These are phyloP conservation scores for Drosophila incognita DNA, from an alignment of 2,888 invertebrate genomes.

Conservation along the genomic window DNA sequence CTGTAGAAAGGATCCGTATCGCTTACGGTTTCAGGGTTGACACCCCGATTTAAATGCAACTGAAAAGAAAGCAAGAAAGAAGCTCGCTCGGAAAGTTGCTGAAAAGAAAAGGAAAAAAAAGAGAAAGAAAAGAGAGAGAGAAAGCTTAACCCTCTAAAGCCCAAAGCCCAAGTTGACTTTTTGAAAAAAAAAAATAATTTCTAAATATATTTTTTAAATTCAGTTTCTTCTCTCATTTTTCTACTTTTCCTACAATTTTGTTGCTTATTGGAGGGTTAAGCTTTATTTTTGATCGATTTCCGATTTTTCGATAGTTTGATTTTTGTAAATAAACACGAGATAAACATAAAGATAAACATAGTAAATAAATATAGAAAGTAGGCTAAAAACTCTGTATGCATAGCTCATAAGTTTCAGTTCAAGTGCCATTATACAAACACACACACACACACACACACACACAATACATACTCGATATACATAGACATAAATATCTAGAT, in stretches of 20 bases:
- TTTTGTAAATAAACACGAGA: background rate
- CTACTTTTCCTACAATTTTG: background rate
- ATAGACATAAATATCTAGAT: constrained; percentile 12
- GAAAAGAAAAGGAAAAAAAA: background rate
- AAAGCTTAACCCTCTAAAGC: background rate
- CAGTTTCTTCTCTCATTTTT: background rate
- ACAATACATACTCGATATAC: constrained; percentile 8
- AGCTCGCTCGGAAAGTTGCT: background rate
- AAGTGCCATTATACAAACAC: constrained; percentile 68
- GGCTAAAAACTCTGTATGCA: constrained; percentile 21
- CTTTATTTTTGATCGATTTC: background rate
- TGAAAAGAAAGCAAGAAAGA: background rate
- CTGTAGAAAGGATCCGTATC: background rate
- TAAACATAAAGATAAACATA: constrained; percentile 6
- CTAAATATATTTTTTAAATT: background rate
- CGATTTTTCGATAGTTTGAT: background rate
- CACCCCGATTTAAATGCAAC: background rate
- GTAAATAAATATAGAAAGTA: constrained; percentile 6
- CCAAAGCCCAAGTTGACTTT: background rate
- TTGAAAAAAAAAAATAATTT: background rate
- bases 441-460: constrained; percentile 13
- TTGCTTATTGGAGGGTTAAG: background rate
- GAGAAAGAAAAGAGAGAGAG: background rate
- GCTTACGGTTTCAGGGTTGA: background rate
- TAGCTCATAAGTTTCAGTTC: constrained; percentile 69